These are phyloP conservation scores for Syndactyla subalaris DNA, from an alignment of 2,797 vertebrate genomes.

Conservation along the genomic window DNA sequence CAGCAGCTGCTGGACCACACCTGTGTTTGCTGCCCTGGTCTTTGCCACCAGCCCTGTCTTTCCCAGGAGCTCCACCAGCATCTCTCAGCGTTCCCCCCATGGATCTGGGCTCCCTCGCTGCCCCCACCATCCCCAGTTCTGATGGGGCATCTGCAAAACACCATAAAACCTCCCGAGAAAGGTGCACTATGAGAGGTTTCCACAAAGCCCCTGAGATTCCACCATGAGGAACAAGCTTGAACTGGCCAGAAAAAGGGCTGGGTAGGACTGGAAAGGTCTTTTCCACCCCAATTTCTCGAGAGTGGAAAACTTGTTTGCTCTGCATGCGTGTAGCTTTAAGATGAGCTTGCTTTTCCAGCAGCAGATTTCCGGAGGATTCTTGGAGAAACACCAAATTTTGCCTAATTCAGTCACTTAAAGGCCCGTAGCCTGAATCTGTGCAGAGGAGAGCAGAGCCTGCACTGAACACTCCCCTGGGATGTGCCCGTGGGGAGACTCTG, in stretches of 20 bases:
- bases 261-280: neutral
- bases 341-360: conserved; percentile 68
- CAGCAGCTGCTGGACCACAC: neutral
- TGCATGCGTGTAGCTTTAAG: neutral
- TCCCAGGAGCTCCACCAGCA: neutral
- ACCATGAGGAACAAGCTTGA: neutral
- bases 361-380: conserved; percentile 67
- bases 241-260: neutral
- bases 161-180: rapidly evolving
- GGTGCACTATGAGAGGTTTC: rapidly evolving
- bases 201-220: neutral
- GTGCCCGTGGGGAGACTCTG: rapidly evolving
- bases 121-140: neutral
- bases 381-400: conserved; percentile 62
- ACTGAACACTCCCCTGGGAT: neutral
- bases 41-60: neutral
- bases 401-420: conserved; percentile 51
- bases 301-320: neutral
- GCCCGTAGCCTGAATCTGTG: neutral
- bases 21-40: rapidly evolving
- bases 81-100: rapidly evolving
- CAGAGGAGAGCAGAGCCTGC: rapidly evolving
- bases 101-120: rapidly evolving
- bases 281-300: neutral
- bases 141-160: rapidly evolving